Base-by-base conservation (phyloP, 2,797 vertebrate species). In the Clarias fuscus region DNA sequence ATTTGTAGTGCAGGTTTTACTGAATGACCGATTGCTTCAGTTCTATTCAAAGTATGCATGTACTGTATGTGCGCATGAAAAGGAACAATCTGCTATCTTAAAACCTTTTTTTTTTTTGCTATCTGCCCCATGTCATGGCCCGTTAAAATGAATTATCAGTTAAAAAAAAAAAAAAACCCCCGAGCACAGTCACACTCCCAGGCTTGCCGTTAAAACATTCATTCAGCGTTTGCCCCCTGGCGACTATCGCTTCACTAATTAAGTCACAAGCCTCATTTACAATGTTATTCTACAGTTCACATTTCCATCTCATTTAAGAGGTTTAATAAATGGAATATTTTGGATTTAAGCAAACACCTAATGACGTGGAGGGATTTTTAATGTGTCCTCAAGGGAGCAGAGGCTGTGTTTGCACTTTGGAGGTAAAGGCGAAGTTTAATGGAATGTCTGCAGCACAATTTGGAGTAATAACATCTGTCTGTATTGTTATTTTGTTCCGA, bases 401-500 rank as follows among this genome's bases (percentile, higher is more conserved):
- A 86, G 87, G 86, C 88, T 82, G 80, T 82, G 88, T 89, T 85
- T 89, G 88, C 88, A 83, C 79, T 70, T 61, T 65, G 85, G 86
- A 91, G 89, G 91, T 91, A 89, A 92, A 88, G 64, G 88, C 2
- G 83, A 91, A 90, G 89, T 90, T 89, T 86, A 91, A 82, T 83
- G 88, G 89, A 91, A 91, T 89, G 91, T 92, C 90, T 89, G 84
- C 88, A 89, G 82, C 79, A 84, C 88, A 91, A 91, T 91, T 91
- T 90, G 88, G 89, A 90, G 86, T 88, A 87, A 92, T 88, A 88
- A 90, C 70, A 84, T 89, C 86, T 86, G 85, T 65, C 83, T 77
- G 68, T 89, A 85, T 90, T 88, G 91, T 92, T 91, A 91, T 88
- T 92, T 91, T 90, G 91, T 93, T 92, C 92, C 91, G 90, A 91